These are phyloP conservation scores for Plebejus argus DNA, from an alignment of 2,888 invertebrate species.

Conservation along the genomic window DNA sequence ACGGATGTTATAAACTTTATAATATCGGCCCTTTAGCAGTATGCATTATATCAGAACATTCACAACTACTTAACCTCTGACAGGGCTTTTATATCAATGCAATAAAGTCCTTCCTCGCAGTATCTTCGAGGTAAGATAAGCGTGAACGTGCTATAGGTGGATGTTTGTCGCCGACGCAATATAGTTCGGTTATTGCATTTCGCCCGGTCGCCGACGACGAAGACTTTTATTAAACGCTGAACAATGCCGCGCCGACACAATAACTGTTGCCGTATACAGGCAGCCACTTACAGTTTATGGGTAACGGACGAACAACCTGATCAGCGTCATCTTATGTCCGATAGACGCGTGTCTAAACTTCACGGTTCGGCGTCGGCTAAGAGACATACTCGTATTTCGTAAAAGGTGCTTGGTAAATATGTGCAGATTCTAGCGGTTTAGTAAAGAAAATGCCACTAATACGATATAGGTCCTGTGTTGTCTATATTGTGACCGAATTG, in stretches of 20 bases:
- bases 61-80: neutral
- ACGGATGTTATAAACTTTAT: neutral
- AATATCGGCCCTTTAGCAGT: neutral
- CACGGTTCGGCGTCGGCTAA: too few relatives aligned
- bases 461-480: too few relatives aligned
- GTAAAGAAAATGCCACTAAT: too few relatives aligned
- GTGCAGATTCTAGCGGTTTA: too few relatives aligned
- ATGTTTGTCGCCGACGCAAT: conserved; percentile 19
- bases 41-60: neutral
- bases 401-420: too few relatives aligned
- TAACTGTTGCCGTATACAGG: neutral
- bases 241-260: neutral
- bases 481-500: too few relatives aligned
- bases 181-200: conserved; percentile 52
- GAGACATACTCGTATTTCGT: too few relatives aligned
- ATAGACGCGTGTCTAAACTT: too few relatives aligned
- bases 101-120: too few relatives aligned
- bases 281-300: neutral
- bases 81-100: too few relatives aligned
- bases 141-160: neutral
- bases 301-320: neutral
- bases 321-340: too few relatives aligned
- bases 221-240: neutral
- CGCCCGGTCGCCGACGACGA: conserved; percentile 35
- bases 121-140: neutral